A percentile compares a stretch with the other conserved stretches of the same genome.
These are phyloP conservation scores for Papilio xuthus DNA, from an alignment of 1,140 invertebrate genomes.

Conservation along the genomic window DNA sequence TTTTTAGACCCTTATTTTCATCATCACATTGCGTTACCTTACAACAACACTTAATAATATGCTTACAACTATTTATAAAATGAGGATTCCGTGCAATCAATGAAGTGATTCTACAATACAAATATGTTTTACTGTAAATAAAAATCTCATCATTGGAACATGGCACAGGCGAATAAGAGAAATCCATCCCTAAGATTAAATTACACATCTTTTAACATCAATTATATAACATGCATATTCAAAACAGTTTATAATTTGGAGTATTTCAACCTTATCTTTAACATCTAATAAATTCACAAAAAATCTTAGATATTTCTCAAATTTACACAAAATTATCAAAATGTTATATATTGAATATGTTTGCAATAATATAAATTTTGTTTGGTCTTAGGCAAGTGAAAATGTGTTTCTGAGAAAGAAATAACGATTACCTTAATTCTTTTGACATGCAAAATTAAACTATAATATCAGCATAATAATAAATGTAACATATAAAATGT, in stretches of 20 bases:
- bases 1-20: conserved; percentile 72
- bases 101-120: conserved; percentile 42
- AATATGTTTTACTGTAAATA: conserved; percentile 36
- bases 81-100: conserved; percentile 39
- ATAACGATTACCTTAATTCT: background rate
- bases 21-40: conserved; percentile 76
- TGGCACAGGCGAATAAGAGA: conserved; percentile 63
- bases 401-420: background rate
- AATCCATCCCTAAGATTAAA: conserved; percentile 58
- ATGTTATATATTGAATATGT: conserved; percentile 18
- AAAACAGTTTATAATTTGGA: conserved; percentile 39
- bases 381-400: conserved; percentile 16
- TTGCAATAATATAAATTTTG: background rate
- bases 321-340: conserved; percentile 38
- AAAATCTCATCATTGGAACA: conserved; percentile 42
- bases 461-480: conserved; percentile 10
- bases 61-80: conserved; percentile 43
- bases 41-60: conserved; percentile 55
- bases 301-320: conserved; percentile 32
- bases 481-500: conserved; percentile 1
- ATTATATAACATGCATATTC: conserved; percentile 41
- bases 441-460: conserved; percentile 25
- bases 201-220: conserved; percentile 52
- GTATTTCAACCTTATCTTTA: conserved; percentile 32
- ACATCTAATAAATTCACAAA: conserved; percentile 38